Evolutionary conservation across 2,113 vertebrate genomes (phyloP), one percentile per base, ranked within the genome.

Genomic region (Pelusios castaneus): DNA sequence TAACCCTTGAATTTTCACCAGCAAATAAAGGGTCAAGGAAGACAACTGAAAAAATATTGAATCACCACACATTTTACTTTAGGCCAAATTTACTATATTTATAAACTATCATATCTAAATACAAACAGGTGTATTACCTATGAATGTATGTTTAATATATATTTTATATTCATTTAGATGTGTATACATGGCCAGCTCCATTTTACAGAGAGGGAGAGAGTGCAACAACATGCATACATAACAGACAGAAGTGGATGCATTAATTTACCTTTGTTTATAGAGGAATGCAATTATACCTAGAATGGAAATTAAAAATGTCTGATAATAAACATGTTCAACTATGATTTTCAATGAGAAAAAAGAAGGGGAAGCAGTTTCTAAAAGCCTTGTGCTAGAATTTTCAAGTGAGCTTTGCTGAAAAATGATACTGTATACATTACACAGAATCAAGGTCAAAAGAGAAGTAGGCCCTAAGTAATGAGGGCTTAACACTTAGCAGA

Each of bases 401-500:
- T 87, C 92, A 88, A 80, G 84, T 4, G 25, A 78, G 81, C 91
- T 95, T 75, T 88, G 54, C 11, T 93, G 96, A 89, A 97, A 97
- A 94, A 91, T 43, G 95, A 97, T 89, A 95, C 90, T 92, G 89
- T 94, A 93, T 93, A 92, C 87, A 93, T 93, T 3, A 31, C 92
- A 91, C 38, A 94, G 93, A 95, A 96, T 95, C 91, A 97, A 97
- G 97, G 94, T 93, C 93, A 94, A 95, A 94, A 93, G 88, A 95
- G 96, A 96, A 95, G 84, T 87, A 92, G 95, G 95, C 79, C 89
- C 91, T 80, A 84, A 96, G 93, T 97, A 95, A 96, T 82, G 94
- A 94, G 96, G 91, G 96, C 96, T 96, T 96, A 95, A 95, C 95
- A 96, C 95, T 95, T 80, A 95, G 93, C 92, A 96, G 95, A 95